phyloP scores from a whole-genome alignment of 1,140 invertebrate genomes.

The Diorhabda carinulata region DNA sequence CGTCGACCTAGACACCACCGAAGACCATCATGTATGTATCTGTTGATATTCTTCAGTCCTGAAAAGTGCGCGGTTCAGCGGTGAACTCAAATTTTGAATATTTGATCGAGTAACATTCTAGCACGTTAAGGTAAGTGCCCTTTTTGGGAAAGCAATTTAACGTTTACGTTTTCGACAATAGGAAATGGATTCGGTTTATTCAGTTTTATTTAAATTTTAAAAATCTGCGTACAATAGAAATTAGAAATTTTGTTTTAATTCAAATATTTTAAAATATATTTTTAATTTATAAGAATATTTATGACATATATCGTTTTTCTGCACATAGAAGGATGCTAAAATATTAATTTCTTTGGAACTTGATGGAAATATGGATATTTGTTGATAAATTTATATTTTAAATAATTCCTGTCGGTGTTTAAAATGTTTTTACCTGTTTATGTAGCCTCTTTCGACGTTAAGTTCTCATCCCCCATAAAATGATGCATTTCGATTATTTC shows the following conservation, averaged over 20 bases:
- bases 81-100: slow-evolving; percentile 17
- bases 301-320: no score
- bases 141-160: background rate
- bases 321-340: no score
- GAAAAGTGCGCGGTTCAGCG: slow-evolving; percentile 13
- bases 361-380: no score
- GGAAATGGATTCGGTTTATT: background rate
- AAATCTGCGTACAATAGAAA: background rate
- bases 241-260: no score
- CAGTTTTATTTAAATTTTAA: background rate
- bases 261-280: no score
- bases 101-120: slow-evolving; percentile 14
- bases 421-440: background rate
- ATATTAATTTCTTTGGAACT: no score
- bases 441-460: background rate
- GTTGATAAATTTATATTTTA: no score
- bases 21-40: slow-evolving; percentile 10
- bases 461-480: background rate
- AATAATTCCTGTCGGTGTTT: background rate
- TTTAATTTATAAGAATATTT: no score
- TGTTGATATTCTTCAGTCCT: slow-evolving; percentile 8
- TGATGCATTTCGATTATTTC: no score
- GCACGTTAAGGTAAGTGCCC: slow-evolving; percentile 12
- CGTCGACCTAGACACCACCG: slow-evolving; percentile 12
- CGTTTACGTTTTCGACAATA: background rate